These are phyloP conservation scores for Loris lydekkerianus DNA, from an alignment of 2,797 vertebrate species.

Conservation along the genomic window DNA sequence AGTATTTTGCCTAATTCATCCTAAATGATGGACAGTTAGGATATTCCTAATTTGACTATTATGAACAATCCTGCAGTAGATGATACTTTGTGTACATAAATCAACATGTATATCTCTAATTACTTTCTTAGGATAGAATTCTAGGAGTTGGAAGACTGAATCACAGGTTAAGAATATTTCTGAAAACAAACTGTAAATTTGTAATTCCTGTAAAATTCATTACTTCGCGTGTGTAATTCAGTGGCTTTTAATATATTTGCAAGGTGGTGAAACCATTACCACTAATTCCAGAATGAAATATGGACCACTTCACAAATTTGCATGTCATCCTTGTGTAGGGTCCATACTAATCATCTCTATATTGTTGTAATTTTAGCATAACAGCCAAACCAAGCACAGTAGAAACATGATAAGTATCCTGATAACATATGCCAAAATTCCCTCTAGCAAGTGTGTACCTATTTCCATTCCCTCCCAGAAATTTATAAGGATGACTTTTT, in stretches of 20 bases:
- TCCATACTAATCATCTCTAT: not conserved
- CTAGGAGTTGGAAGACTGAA: constrained; percentile 20
- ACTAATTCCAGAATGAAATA: constrained; percentile 27
- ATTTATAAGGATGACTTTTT: constrained; percentile 13
- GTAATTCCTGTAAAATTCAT: not conserved
- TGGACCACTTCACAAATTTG: constrained; percentile 3
- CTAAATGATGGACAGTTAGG: constrained; percentile 8
- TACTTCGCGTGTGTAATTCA: constrained; percentile 27
- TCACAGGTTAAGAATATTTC: not conserved
- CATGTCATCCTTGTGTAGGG: not conserved
- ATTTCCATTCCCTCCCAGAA: not conserved
- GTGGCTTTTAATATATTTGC: not conserved
- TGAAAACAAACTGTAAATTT: not conserved
- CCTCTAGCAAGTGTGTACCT: not conserved
- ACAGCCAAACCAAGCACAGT: constrained; percentile 18
- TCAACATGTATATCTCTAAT: not conserved
- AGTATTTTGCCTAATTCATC: constrained; percentile 36
- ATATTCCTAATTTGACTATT: constrained; percentile 48
- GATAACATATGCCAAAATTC: constrained; percentile 36
- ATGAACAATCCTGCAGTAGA: not conserved
- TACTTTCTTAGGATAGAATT: constrained; percentile 53
- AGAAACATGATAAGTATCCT: constrained; percentile 56
- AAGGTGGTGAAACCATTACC: not conserved
- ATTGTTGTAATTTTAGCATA: constrained; percentile 54
- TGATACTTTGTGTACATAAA: constrained; percentile 26